Evolutionary conservation across 2,113 vertebrate species (phyloP).

Genomic region (Pluvianellus socialis): DNA sequence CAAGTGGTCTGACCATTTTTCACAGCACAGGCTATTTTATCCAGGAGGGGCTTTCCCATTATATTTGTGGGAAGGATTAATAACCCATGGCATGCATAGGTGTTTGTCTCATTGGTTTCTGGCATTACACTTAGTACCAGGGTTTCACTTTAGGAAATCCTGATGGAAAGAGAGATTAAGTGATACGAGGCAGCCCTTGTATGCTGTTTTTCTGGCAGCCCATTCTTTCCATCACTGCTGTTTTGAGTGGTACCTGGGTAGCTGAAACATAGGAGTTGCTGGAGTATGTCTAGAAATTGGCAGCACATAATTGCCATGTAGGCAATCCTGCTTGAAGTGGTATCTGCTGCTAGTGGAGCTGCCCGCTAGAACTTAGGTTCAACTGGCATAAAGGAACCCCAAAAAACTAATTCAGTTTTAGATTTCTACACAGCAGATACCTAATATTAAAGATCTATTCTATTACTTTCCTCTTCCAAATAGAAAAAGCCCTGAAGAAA

Average conservation of each 20-base stretch:
- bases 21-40: neutral
- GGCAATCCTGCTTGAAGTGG: neutral
- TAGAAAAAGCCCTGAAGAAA: neutral
- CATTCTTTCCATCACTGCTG: too few species aligned
- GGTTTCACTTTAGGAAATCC: too few species aligned
- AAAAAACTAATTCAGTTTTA: neutral
- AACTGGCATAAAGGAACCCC: neutral
- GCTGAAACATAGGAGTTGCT: too few species aligned
- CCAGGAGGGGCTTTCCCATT: neutral
- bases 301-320: neutral
- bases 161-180: too few species aligned
- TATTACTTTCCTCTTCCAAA: neutral
- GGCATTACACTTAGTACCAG: too few species aligned
- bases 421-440: neutral
- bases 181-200: too few species aligned
- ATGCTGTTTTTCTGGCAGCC: too few species aligned
- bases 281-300: too few species aligned
- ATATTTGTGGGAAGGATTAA: neutral
- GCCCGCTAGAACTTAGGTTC: neutral
- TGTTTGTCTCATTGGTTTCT: too few species aligned
- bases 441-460: neutral
- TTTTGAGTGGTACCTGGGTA: too few species aligned
- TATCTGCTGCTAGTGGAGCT: neutral
- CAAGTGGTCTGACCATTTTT: neutral
- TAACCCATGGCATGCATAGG: neutral